Percentiles rank a stretch among this genome's conserved stretches.
Conservation (phyloP, 2,888 invertebrate species). For the Zaprionus lineosus region DNA sequence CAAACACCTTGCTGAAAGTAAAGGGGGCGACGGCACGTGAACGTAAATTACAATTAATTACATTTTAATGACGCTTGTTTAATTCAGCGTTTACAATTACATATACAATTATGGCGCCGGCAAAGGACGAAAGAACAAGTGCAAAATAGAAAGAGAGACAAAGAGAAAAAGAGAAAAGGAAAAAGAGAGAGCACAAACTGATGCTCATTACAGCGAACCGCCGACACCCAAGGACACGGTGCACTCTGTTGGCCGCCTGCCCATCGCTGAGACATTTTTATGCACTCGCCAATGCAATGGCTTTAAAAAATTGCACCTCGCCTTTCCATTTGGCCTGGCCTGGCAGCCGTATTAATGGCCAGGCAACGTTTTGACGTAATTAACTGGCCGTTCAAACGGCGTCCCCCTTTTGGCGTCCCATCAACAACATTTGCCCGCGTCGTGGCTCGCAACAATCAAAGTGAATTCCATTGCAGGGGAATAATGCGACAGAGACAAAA, state of each 20-base stretch:
- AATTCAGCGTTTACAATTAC: conserved; percentile 79
- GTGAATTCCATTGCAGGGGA: conserved; percentile 40
- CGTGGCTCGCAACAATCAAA: conserved; percentile 54
- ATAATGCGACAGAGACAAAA: conserved; percentile 21
- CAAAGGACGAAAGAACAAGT: conserved; percentile 1
- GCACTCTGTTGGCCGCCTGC: conserved; percentile 28
- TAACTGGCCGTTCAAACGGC: conserved; percentile 47
- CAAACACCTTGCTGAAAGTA: conserved; percentile 52
- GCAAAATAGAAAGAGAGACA: conserved; percentile 16
- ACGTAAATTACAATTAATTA: conserved; percentile 81
- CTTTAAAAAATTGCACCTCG: conserved; percentile 67
- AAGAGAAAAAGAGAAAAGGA: conserved; percentile 11
- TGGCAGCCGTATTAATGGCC: conserved; percentile 59
- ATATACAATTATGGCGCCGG: conserved; percentile 73
- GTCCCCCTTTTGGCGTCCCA: conserved; percentile 1
- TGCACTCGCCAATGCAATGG: conserved; percentile 62
- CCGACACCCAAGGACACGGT: conserved; percentile 40
- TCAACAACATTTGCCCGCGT: conserved; percentile 34
- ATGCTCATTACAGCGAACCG: conserved; percentile 52
- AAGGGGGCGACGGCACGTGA: conserved; percentile 52
- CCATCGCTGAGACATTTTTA: conserved; percentile 28
- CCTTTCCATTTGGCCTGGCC: conserved; percentile 34
- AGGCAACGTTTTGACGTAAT: conserved; percentile 47
- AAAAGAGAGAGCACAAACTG: conserved; percentile 31
- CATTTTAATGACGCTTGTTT: conserved; percentile 81